Percentiles rank a stretch among this genome's conserved stretches.
Evolutionary conservation across 2,888 invertebrate genomes (phyloP).

Genomic region (Heliconius sara): DNA sequence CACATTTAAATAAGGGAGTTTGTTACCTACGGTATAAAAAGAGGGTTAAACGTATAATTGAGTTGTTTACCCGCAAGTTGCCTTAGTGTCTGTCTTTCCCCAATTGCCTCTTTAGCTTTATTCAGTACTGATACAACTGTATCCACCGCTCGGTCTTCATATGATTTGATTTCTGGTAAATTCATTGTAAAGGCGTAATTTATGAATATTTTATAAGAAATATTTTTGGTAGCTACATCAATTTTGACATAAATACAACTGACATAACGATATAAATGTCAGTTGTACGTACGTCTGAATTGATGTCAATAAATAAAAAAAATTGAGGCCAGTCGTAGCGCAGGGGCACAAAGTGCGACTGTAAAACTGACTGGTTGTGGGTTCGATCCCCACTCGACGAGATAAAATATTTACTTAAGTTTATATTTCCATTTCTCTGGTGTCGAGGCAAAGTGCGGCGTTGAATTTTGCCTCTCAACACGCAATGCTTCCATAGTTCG

Average conservation of each 20-base stretch:
- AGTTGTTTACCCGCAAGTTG: slow-evolving; percentile 63
- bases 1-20: neutral
- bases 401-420: no score
- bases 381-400: no score
- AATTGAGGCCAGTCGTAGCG: no score
- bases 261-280: no score
- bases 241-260: neutral
- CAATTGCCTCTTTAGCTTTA: slow-evolving; percentile 55
- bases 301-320: no score
- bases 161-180: slow-evolving; percentile 61
- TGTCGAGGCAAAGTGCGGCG: no score
- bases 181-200: slow-evolving; percentile 56
- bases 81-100: slow-evolving; percentile 59
- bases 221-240: neutral
- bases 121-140: slow-evolving; percentile 67
- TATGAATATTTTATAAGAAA: neutral
- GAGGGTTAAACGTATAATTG: neutral
- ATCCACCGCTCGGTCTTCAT: slow-evolving; percentile 68
- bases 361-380: no score
- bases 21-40: neutral
- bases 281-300: no score
- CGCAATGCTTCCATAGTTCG: no score
- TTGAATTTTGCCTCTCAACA: no score
- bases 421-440: no score
- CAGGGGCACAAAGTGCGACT: no score